These are phyloP conservation scores for Notolabrus celidotus DNA, from an alignment of 2,797 vertebrate genomes.

Conservation along the genomic window DNA sequence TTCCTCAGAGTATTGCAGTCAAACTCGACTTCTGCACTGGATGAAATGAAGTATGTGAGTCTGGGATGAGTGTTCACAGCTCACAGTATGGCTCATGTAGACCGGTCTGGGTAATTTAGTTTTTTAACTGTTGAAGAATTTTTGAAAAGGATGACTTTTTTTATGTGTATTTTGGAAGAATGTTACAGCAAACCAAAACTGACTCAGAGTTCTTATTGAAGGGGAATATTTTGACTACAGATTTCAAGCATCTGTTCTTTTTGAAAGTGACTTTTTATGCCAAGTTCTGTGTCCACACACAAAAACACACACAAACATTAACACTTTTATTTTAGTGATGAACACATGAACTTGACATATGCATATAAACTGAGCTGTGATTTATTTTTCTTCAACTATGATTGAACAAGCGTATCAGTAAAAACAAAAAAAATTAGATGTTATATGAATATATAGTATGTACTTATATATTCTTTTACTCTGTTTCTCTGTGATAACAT, in stretches of 20 bases:
- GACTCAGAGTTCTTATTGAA: constrained; percentile 56
- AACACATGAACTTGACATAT: constrained; percentile 48
- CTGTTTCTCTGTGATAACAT: constrained; percentile 64
- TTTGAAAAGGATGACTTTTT: constrained; percentile 37
- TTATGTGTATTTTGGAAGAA: constrained; percentile 56
- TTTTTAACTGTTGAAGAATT: constrained; percentile 43
- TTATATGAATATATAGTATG: constrained; percentile 68
- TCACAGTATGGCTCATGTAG: constrained; percentile 33
- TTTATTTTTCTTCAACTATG: constrained; percentile 50
- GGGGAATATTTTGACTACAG: constrained; percentile 50
- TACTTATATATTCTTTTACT: constrained; percentile 77
- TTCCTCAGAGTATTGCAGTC: constrained; percentile 49
- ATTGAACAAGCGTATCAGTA: constrained; percentile 57
- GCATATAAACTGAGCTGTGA: constrained; percentile 61
- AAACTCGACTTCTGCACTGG: constrained; percentile 63
- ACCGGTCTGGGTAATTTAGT: constrained; percentile 48
- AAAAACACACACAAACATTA: constrained; percentile 11
- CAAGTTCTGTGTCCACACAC: constrained; percentile 50
- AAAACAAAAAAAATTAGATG: constrained; percentile 59
- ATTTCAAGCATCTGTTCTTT: constrained; percentile 43
- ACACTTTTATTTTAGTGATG: constrained; percentile 20
- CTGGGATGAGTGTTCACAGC: constrained; percentile 41
- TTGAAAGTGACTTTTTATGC: constrained; percentile 63
- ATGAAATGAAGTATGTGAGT: constrained; percentile 57
- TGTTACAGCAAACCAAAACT: constrained; percentile 64